A percentile compares a stretch with the other conserved stretches of the same genome.
phyloP scores from a whole-genome alignment of 2,888 invertebrate species.

The Netelia inedita region DNA sequence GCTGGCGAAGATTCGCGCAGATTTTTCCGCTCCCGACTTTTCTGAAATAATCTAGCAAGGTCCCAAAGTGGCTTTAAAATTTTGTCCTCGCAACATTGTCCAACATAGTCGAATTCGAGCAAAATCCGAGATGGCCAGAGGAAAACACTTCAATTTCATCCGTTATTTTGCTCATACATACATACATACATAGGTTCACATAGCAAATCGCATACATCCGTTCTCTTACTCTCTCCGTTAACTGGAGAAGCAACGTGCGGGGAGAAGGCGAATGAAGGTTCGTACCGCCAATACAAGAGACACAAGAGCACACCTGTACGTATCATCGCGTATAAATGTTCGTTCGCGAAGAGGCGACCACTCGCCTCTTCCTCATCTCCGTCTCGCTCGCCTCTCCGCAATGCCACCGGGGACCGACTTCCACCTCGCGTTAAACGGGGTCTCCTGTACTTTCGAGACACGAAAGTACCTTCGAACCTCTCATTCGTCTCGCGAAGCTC shows the following conservation, averaged over 20 bases:
- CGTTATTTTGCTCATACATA: too few relatives aligned
- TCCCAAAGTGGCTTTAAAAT: too few relatives aligned
- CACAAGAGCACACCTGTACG: constrained; percentile 15
- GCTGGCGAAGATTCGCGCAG: too few relatives aligned
- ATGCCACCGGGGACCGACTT: constrained; percentile 51
- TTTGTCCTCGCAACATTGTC: too few relatives aligned
- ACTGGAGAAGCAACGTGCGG: constrained; percentile 9
- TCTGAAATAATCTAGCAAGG: too few relatives aligned
- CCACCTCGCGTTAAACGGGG: constrained; percentile 63
- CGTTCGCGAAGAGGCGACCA: neutral
- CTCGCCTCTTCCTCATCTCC: constrained; percentile 12
- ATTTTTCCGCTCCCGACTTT: too few relatives aligned
- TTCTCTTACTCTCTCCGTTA: constrained; percentile 45
- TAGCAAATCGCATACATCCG: constrained; percentile 27
- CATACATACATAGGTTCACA: neutral
- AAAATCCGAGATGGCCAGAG: too few relatives aligned
- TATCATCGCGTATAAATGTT: neutral
- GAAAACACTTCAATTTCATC: too few relatives aligned
- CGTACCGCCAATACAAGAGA: neutral
- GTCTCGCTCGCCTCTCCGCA: constrained; percentile 25
- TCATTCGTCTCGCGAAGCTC: constrained; percentile 63
- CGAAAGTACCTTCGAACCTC: constrained; percentile 60
- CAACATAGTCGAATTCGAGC: too few relatives aligned
- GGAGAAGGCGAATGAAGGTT: constrained; percentile 3
- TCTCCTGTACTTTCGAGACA: constrained; percentile 64